Percentiles rank a stretch among this genome's conserved stretches.
These are phyloP conservation scores for Oplegnathus fasciatus DNA, from an alignment of 2,113 vertebrate species.

Conservation along the genomic window DNA sequence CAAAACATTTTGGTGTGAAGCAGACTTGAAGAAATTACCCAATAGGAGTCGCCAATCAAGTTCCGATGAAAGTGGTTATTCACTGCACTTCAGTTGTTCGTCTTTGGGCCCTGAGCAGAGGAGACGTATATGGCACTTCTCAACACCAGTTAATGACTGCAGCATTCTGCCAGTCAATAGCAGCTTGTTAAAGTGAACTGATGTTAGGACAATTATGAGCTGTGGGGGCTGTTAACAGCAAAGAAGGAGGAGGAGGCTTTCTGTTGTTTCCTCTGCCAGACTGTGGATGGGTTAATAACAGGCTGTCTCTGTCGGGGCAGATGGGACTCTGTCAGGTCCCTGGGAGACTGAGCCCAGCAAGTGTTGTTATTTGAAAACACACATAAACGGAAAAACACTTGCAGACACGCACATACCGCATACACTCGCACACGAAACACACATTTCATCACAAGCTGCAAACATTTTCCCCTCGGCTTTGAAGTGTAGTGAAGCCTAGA, in stretches of 20 bases:
- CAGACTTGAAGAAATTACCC: conserved; percentile 52
- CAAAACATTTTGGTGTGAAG: conserved; percentile 68
- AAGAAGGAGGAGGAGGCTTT: conserved; percentile 43
- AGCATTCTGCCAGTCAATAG: conserved; percentile 50
- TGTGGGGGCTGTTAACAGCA: conserved; percentile 55
- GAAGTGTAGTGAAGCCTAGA: conserved; percentile 60
- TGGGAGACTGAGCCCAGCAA: conserved; percentile 41
- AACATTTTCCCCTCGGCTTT: conserved; percentile 65
- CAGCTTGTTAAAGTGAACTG: conserved; percentile 66
- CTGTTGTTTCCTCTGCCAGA: conserved; percentile 70
- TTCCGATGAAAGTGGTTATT: neutral
- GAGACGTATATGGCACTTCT: conserved; percentile 33
- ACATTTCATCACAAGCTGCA: conserved; percentile 64
- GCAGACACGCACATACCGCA: conserved; percentile 39
- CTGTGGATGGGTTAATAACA: conserved; percentile 76
- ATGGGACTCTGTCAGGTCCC: conserved; percentile 73
- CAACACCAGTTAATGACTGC: conserved; percentile 49
- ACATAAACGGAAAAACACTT: conserved; percentile 33
- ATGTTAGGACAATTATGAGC: conserved; percentile 62
- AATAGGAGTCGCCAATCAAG: conserved; percentile 39
- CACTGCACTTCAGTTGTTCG: neutral
- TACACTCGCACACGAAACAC: conserved; percentile 40
- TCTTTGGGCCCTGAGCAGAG: conserved; percentile 3
- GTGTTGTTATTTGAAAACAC: conserved; percentile 69
- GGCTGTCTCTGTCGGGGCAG: conserved; percentile 67